Percentiles rank a stretch among this genome's conserved stretches.
phyloP scores from a whole-genome alignment of 2,888 invertebrate species.

The Colostygia pectinataria region DNA sequence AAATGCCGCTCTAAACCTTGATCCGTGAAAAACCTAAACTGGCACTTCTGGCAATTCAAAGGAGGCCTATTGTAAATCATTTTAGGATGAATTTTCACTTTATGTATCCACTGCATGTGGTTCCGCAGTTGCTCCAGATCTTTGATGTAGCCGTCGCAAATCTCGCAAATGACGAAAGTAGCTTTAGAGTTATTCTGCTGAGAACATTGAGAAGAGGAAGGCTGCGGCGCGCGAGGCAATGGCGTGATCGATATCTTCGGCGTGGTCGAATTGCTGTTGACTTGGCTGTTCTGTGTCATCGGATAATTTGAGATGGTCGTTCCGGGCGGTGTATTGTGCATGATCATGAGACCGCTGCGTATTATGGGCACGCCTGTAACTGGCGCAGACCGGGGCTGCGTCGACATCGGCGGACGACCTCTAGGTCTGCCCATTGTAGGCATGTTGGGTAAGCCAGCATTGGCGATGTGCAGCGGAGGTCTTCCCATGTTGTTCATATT shows the following conservation, averaged over 20 bases:
- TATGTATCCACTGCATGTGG: conserved; percentile 99
- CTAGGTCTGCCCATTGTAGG: conserved; percentile 68
- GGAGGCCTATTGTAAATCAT: conserved; percentile 98
- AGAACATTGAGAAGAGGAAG: conserved; percentile 64
- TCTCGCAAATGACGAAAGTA: conserved; percentile 97
- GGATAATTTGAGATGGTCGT: conserved; percentile 74
- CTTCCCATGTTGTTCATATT: conserved; percentile 70
- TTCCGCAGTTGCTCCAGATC: conserved; percentile 96
- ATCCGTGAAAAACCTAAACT: conserved; percentile 98
- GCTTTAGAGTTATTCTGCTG: conserved; percentile 83
- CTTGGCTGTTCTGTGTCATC: conserved; percentile 63
- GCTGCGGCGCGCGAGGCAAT: conserved; percentile 87
- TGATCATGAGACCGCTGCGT: conserved; percentile 86
- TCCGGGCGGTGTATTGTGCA: conserved; percentile 82
- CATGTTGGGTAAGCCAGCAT: conserved; percentile 52
- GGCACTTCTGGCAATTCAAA: conserved; percentile 97
- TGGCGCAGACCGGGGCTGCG: conserved; percentile 56
- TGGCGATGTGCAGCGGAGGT: conserved; percentile 59
- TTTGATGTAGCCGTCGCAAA: conserved; percentile 98
- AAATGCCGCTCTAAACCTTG: conserved; percentile 97
- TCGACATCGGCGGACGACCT: conserved; percentile 72
- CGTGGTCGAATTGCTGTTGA: conserved; percentile 82
- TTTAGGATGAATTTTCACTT: conserved; percentile 97
- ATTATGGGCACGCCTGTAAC: conserved; percentile 76
- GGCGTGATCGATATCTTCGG: conserved; percentile 97